Conservation (phyloP, 2,797 vertebrate genomes). For the Rhabdophis nuchalis region DNA sequence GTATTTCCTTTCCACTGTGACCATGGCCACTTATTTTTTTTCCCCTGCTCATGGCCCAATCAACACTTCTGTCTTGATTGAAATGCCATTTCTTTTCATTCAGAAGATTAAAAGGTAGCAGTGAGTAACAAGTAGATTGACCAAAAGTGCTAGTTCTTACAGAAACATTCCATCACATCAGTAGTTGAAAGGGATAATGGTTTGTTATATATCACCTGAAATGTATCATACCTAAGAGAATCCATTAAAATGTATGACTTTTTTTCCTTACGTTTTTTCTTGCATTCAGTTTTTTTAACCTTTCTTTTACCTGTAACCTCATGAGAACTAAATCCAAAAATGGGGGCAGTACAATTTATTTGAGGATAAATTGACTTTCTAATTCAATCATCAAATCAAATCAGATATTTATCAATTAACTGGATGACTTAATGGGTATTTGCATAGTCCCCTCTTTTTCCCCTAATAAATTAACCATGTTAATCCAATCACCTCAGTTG, state of each 20-base stretch:
- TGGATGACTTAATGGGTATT: not conserved
- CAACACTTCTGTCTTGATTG: not conserved
- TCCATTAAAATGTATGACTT: not conserved
- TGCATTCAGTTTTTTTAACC: not conserved
- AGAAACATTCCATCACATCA: not conserved
- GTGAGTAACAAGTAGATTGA: no score
- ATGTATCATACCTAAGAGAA: not conserved
- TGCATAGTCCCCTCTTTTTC: not conserved
- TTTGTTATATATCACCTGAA: not conserved
- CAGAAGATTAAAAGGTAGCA: not conserved
- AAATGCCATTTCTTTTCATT: not conserved
- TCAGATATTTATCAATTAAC: not conserved
- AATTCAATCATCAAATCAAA: not conserved
- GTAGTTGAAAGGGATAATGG: not conserved
- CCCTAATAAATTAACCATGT: not conserved
- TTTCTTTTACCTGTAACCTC: not conserved
- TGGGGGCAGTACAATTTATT: not conserved
- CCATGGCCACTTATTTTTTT: not conserved
- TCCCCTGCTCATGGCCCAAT: no score
- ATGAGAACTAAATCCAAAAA: not conserved
- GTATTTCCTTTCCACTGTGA: not conserved
- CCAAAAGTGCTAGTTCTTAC: not conserved
- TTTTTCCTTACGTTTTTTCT: not conserved
- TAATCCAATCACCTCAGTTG: not conserved
- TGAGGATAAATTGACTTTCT: not conserved